Evolutionary conservation across 2,113 vertebrate species (phyloP).

Genomic region (Melospiza melodia): DNA sequence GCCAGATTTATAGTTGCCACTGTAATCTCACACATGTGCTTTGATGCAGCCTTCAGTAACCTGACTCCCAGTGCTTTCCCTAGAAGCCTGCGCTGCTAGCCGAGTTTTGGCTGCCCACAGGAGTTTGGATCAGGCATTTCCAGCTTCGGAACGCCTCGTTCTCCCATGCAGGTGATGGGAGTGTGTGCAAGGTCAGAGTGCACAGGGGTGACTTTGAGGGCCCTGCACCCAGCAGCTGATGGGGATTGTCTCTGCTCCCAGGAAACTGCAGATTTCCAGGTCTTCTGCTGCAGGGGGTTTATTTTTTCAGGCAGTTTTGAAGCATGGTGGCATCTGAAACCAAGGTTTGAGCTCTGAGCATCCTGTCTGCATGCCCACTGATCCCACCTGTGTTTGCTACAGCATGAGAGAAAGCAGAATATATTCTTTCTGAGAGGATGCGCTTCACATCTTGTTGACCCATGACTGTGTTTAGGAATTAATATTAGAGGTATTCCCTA

Average conservation of each 20-base stretch:
- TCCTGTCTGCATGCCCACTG: not conserved
- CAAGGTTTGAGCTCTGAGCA: not conserved
- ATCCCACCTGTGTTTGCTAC: not conserved
- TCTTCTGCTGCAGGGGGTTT: not conserved
- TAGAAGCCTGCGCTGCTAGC: not conserved
- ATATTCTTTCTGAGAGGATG: not conserved
- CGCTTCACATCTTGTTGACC: not conserved
- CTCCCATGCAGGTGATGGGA: not conserved
- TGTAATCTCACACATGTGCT: slow-evolving; percentile 1
- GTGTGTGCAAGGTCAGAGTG: not conserved
- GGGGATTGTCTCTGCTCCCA: not conserved
- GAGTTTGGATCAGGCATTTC: not conserved
- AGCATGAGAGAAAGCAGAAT: not conserved
- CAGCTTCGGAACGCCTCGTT: not conserved
- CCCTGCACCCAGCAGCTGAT: not conserved
- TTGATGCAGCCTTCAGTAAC: not conserved
- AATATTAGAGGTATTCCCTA: no score
- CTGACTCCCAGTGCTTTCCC: not conserved
- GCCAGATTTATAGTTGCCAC: slow-evolving; percentile 5
- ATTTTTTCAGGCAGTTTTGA: not conserved
- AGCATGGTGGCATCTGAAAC: not conserved
- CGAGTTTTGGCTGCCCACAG: not conserved
- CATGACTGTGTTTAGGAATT: not conserved
- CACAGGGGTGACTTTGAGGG: not conserved
- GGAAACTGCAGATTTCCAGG: not conserved